These are phyloP conservation scores for Apotomis capreana DNA, from an alignment of 2,888 invertebrate species.

Conservation along the genomic window DNA sequence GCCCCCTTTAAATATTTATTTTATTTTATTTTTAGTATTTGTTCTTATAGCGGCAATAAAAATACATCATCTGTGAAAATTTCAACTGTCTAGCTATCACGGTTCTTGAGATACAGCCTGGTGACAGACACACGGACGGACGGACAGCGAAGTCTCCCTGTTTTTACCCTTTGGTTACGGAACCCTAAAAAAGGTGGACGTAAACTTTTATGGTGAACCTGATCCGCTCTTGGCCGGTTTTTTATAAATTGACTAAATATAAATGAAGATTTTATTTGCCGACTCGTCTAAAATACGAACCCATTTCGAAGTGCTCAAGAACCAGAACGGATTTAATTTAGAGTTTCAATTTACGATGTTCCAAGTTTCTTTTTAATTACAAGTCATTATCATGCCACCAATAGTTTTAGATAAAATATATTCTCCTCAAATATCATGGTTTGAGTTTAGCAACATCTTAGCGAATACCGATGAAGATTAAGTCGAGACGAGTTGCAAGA, in stretches of 20 bases:
- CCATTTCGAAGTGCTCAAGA: constrained; percentile 14
- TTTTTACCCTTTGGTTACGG: no score
- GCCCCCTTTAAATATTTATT: no score
- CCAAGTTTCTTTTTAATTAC: constrained; percentile 28
- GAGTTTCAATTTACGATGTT: constrained; percentile 22
- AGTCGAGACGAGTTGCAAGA: no score
- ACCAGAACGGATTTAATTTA: constrained; percentile 30
- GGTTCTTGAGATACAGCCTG: no score
- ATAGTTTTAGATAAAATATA: not conserved
- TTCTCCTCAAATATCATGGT: not conserved
- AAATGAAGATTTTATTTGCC: constrained; percentile 28
- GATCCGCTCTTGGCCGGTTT: constrained; percentile 11
- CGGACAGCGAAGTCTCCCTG: no score
- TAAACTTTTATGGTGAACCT: not conserved
- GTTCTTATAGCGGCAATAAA: no score
- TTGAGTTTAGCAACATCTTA: not conserved
- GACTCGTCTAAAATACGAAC: constrained; percentile 10
- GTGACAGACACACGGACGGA: no score
- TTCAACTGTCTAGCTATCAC: no score
- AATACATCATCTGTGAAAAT: no score
- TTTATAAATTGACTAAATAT: constrained; percentile 25
- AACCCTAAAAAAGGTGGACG: no score
- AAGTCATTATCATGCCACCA: constrained; percentile 15
- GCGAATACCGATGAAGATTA: no score
- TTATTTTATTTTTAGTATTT: no score